Evolutionary conservation across 2,113 vertebrate species (phyloP), one percentile per base, ranked within the genome.

Genomic region (Dicentrarchus labrax): DNA sequence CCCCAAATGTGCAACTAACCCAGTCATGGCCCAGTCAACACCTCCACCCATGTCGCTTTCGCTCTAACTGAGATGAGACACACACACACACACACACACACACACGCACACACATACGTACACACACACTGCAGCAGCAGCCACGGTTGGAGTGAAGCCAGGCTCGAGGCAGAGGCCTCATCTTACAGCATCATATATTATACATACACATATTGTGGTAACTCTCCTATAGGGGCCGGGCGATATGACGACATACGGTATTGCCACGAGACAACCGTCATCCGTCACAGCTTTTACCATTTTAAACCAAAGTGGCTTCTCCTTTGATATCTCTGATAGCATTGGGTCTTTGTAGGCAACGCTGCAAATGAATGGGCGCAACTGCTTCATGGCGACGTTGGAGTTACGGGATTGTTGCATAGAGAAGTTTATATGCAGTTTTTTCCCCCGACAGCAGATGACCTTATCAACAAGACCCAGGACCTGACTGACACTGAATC

Each of bases 41-140:
- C 90, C 85, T 90, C 76, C 87, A 78, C 54, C 83, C 87, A 57
- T 73, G 89, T 93, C 85, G 75, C 91, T 83, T 90, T 90, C 66
- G 3, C 88, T 92, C 48, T 59, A 19, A 80, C 77, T 86, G 87
- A 91, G 82, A 84, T 19, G 47, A 86, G 38, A 85, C 88, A 87
- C 75, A 21, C 67, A 19, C 62, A 39, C 72, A 84, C 88, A 87
- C 72, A 21, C 67, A n/a, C 62, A 54, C 72, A 65, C 66, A 45
- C 45, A 51, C 78, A 83, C 88, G 85, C 73, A 19, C 65, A 21
- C 59, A 50, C 70, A 62, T 57, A 43, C 43, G 43, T 70, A 59
- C 59, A 76, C 72, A 71, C 73, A 78, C 74, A 74, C 70, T 59
- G 71, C 57, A 19, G n/a, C 76, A 9, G 66, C 68, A 45, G 65